Evolutionary conservation across 53 echinoderm and acorn worm genomes (phyloP).

Genomic region (Echinarachnius parma): DNA sequence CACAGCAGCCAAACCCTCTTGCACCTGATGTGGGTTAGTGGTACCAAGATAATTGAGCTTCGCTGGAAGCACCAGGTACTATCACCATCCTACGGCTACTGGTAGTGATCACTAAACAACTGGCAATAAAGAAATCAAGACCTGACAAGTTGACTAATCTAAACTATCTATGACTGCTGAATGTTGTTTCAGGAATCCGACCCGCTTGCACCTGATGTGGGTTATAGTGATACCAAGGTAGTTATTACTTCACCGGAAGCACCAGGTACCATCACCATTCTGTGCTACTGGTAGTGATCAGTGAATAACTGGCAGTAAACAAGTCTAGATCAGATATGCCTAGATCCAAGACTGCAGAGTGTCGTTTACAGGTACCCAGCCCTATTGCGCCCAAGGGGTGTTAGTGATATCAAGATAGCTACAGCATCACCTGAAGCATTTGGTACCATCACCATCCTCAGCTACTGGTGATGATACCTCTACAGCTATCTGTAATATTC

Average conservation of each 20-base stretch:
- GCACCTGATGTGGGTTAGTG: conserved; percentile 84
- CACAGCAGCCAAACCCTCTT: conserved; percentile 27
- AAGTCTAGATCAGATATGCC: no score
- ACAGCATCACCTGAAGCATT: conserved; percentile 92
- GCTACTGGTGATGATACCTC: conserved; percentile 90
- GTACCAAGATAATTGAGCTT: conserved; percentile 77
- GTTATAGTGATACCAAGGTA: conserved; percentile 73
- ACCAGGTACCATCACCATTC: conserved; percentile 65
- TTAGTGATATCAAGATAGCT: conserved; percentile 81
- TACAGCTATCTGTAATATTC: no score
- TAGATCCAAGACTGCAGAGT: conserved; percentile 73
- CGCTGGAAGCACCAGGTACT: conserved; percentile 77
- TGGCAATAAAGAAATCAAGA: no score
- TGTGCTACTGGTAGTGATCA: no score
- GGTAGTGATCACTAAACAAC: conserved; percentile 38
- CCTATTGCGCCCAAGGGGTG: conserved; percentile 88
- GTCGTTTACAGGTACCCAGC: conserved; percentile 90
- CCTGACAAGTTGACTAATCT: no score
- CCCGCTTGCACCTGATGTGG: conserved; percentile 80
- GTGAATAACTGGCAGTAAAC: no score
- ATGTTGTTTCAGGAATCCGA: background rate
- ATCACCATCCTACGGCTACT: conserved; percentile 76
- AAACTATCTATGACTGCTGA: no score
- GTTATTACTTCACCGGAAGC: conserved; percentile 73
- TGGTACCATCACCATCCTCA: conserved; percentile 73